Percentiles rank a stretch among this genome's conserved stretches.
Evolutionary conservation across 2,113 vertebrate species (phyloP).

Genomic region (Pheucticus melanocephalus): DNA sequence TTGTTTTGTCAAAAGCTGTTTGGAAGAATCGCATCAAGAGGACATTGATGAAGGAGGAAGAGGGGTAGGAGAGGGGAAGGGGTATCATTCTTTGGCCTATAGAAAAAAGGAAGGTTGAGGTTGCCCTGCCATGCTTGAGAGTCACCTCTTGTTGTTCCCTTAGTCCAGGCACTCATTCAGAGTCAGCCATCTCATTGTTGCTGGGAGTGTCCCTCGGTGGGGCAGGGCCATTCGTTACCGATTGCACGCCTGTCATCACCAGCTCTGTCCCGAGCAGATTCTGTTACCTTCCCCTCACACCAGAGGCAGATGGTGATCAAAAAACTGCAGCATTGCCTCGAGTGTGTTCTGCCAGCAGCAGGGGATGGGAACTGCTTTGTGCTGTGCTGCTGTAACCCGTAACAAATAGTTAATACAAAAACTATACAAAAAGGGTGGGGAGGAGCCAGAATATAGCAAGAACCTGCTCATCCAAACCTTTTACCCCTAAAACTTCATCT

Average conservation of each 20-base stretch:
- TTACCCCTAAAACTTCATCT: not conserved
- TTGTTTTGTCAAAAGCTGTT: conserved; percentile 33
- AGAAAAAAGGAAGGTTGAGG: not conserved
- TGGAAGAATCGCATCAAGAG: conserved; percentile 6
- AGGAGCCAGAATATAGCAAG: not conserved
- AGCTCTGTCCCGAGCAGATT: not conserved
- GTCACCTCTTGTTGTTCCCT: not conserved
- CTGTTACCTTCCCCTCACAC: not conserved
- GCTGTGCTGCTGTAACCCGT: not conserved
- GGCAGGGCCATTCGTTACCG: not conserved
- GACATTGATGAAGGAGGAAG: conserved; percentile 20
- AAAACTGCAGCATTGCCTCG: not conserved
- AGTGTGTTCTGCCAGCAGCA: not conserved
- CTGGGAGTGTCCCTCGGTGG: not conserved
- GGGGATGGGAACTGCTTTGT: not conserved
- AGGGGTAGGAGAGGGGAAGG: not conserved
- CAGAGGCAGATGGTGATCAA: not conserved
- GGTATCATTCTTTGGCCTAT: not conserved
- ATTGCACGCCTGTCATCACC: not conserved
- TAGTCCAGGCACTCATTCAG: not conserved
- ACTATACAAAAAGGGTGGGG: not conserved
- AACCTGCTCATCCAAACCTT: not conserved
- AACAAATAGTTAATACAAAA: not conserved
- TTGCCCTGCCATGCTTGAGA: not conserved
- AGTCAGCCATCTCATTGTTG: not conserved